These are phyloP conservation scores for Verasper variegatus DNA, from an alignment of 2,113 vertebrate genomes.

Conservation along the genomic window DNA sequence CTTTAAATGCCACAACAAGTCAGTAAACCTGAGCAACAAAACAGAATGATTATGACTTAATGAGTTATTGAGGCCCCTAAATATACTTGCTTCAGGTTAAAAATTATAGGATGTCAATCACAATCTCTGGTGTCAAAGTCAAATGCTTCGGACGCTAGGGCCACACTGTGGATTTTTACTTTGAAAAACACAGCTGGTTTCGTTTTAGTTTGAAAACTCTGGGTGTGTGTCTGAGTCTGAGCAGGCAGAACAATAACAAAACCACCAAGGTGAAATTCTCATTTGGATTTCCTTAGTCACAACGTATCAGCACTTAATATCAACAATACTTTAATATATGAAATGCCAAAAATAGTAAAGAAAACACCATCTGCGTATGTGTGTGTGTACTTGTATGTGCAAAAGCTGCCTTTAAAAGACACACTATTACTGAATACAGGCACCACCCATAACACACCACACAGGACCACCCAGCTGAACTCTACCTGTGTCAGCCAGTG, in stretches of 20 bases:
- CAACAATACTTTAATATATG: not conserved
- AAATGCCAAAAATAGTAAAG: not conserved
- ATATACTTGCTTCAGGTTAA: not conserved
- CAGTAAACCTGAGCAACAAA: not conserved
- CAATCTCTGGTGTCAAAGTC: no score
- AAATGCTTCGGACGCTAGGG: no score
- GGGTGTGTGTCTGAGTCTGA: no score
- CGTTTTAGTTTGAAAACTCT: not conserved
- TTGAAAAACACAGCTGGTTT: no score
- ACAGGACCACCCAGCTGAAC: conserved; percentile 42
- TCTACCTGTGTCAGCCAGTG: conserved; percentile 27
- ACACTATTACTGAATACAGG: not conserved
- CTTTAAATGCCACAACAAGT: not conserved
- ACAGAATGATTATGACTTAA: not conserved
- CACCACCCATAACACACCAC: conserved; percentile 14
- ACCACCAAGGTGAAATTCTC: no score
- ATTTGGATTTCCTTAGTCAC: no score
- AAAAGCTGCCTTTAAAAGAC: no score
- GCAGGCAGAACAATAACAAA: no score
- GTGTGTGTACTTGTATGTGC: not conserved
- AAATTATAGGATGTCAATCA: not conserved
- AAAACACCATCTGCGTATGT: not conserved
- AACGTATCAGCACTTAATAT: no score
- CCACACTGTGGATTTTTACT: no score
- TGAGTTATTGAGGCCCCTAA: not conserved